Conservation (phyloP, 1,140 invertebrate species). For the Amphibalanus amphitrite region DNA sequence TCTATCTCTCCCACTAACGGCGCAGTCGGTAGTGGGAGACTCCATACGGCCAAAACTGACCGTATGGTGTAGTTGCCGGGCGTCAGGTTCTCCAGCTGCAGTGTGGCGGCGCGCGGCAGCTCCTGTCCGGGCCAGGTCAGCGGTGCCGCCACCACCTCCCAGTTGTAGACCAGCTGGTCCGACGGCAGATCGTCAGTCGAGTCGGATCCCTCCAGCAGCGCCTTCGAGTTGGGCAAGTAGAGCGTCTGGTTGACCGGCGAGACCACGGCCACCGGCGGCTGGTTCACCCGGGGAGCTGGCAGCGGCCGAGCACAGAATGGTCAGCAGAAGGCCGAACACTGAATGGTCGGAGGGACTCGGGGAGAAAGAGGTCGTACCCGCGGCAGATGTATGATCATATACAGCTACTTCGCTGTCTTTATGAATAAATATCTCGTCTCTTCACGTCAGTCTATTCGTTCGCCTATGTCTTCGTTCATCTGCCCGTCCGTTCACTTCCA, state of each 20-base stretch:
- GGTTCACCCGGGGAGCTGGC: constrained; percentile 64
- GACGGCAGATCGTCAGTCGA: constrained; percentile 67
- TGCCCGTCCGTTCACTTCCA: too few relatives aligned
- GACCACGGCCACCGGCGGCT: constrained; percentile 66
- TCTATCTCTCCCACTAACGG: too few relatives aligned
- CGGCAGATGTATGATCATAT: too few relatives aligned
- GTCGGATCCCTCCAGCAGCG: constrained; percentile 68
- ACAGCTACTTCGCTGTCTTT: too few relatives aligned
- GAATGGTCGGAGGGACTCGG: too few relatives aligned
- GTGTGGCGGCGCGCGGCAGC: constrained; percentile 50
- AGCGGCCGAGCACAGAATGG: constrained; percentile 3
- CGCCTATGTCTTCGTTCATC: too few relatives aligned
- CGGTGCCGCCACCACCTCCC: constrained; percentile 75
- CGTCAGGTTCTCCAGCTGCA: constrained; percentile 57
- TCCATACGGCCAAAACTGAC: too few relatives aligned
- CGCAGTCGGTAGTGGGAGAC: too few relatives aligned
- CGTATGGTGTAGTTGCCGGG: constrained; percentile 87
- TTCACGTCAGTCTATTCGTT: too few relatives aligned
- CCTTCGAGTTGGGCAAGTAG: constrained; percentile 70
- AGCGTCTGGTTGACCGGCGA: constrained; percentile 64
- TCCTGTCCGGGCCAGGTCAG: constrained; percentile 64
- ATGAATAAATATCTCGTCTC: too few relatives aligned
- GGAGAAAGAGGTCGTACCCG: too few relatives aligned
- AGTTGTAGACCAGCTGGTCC: constrained; percentile 51
- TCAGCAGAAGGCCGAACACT: too few relatives aligned